These are phyloP conservation scores for Ptilodon capucinus DNA, from an alignment of 2,888 invertebrate species.

Conservation along the genomic window DNA sequence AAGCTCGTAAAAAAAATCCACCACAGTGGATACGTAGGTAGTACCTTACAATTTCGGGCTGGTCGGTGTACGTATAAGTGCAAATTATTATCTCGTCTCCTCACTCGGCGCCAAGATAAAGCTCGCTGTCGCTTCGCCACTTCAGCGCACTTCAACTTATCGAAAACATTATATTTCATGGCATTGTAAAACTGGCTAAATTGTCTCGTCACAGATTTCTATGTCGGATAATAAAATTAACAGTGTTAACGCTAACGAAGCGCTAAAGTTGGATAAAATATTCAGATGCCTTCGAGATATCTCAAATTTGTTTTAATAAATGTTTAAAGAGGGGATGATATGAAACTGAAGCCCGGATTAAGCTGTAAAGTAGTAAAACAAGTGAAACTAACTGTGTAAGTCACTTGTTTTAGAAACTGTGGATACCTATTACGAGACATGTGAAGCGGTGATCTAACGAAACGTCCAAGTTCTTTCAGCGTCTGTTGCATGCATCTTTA, in stretches of 20 bases:
- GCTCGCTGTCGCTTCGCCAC: slow-evolving; percentile 3
- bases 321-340: slow-evolving; percentile 9
- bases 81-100: slow-evolving; percentile 2
- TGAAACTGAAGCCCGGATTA: slow-evolving; percentile 6
- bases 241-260: slow-evolving; percentile 22
- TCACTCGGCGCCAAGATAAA: slow-evolving; percentile 11
- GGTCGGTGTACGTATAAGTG: no score
- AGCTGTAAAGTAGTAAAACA: slow-evolving; percentile 4
- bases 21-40: no score
- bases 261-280: slow-evolving; percentile 14
- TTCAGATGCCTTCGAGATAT: slow-evolving; percentile 7
- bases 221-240: slow-evolving; percentile 15
- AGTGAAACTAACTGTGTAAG: not conserved
- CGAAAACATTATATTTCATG: slow-evolving; percentile 5
- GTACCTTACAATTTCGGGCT: no score
- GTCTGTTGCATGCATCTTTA: no score
- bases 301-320: slow-evolving; percentile 11
- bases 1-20: no score
- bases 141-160: slow-evolving; percentile 11
- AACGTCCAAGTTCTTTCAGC: no score
- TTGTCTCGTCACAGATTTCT: slow-evolving; percentile 6
- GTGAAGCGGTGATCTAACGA: no score
- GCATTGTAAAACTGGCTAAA: slow-evolving; percentile 4
- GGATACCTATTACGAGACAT: no score
- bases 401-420: no score